A percentile compares a stretch with the other conserved stretches of the same genome.
Evolutionary conservation across 2,888 invertebrate species (phyloP).

Genomic region (Diplolepis rosae): DNA sequence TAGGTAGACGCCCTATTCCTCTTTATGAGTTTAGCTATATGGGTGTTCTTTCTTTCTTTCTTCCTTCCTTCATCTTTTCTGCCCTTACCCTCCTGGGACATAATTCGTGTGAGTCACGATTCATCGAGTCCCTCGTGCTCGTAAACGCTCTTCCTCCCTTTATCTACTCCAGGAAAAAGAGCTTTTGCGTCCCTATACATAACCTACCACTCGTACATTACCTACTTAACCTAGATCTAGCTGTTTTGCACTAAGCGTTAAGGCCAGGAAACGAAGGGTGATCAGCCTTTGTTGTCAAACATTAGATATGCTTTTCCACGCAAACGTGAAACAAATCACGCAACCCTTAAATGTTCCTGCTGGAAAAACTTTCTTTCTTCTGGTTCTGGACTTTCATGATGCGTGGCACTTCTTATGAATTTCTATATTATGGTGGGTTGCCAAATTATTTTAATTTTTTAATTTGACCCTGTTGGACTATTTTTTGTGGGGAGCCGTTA

Average conservation of each 20-base stretch:
- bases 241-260: neutral
- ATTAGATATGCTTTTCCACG: slow-evolving; percentile 4
- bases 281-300: slow-evolving; percentile 17
- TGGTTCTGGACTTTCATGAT: no score
- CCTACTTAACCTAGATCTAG: neutral
- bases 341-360: neutral
- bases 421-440: no score
- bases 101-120: slow-evolving; percentile 14
- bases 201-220: neutral
- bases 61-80: neutral
- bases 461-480: no score
- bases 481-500: no score
- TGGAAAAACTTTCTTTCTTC: neutral
- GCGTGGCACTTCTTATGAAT: no score
- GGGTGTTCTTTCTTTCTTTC: neutral
- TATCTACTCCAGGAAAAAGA: neutral
- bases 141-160: slow-evolving; percentile 15
- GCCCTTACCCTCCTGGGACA: slow-evolving; percentile 1
- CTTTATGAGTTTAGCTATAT: neutral
- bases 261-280: neutral
- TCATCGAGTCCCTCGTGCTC: slow-evolving; percentile 14
- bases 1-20: neutral
- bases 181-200: neutral
- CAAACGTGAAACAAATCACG: slow-evolving; percentile 13
- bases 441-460: no score